Base-by-base conservation (phyloP, 2,797 vertebrate genomes). In the Meriones psammophilus region DNA sequence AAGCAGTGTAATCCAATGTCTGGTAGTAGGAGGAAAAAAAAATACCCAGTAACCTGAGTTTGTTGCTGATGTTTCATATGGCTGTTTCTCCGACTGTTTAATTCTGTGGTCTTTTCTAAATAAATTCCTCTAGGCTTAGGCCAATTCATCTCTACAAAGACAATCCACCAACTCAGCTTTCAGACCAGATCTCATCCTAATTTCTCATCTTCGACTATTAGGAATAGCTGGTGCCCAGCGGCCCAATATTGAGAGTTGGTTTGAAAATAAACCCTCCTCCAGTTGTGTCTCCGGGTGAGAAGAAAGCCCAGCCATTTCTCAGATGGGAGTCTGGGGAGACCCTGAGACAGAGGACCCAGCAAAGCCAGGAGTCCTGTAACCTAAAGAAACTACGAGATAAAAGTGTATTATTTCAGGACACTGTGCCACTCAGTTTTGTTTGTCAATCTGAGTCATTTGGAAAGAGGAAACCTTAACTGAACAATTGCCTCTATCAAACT, bases 321-420 rank as follows among this genome's bases (percentile, higher is more conserved):
- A 42, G 26, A 89, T n/a, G 36, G 58, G 42, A 87, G 56, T 18
- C 56, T 58, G 56, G 20, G 24, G 13, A 93, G 76, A 93, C 22
- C 26, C 88, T 91, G n/a, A 92, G 66, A 36, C 42, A 90, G 46
- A 89, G 17, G 90, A 80, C 28, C 8, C 15, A 88, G 66, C 74
- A 58, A 64, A 73, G 20, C 17, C 62, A 73, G 69, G 36, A 36
- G 71, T 84, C 62, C 68, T 64, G 8, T 81, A 81, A 71, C 62
- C 36, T 42, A 93, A 15, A 90, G 71, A 74, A 88, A 92, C 42
- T 84, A 58, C 36, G 26, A 92, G 86, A 71, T 85, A 94, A 96
- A n/a, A 56, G 1, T 86, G 17, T 93, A 58, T 83, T 94, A 93
- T 89, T 80, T 86, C 84, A 69, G 84, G 62, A 84, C 5, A 84